Base-by-base conservation (phyloP, 2,113 vertebrate species). In the Galemys pyrenaicus region DNA sequence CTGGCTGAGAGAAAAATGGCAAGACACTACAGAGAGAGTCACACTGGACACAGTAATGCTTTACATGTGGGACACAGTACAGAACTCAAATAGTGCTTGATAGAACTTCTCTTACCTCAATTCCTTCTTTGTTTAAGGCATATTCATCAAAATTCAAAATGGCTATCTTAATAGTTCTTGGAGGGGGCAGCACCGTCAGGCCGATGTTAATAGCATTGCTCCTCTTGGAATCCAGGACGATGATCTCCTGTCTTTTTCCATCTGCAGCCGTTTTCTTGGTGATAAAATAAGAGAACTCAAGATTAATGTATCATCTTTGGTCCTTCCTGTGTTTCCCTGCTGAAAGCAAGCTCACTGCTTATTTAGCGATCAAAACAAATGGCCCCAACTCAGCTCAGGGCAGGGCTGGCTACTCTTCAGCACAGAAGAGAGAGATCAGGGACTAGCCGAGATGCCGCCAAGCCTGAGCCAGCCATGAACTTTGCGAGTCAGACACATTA, bases 141-240 rank as follows among this genome's bases (percentile, higher is more conserved):
- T 99, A 99, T 97, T 99, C 99, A 11, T 99, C 99, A 39, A 99
- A 99, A 98, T 99, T 99, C 98, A 99, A 98, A 97, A 99, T 99
- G 92, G 99, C 99, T 30, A 99, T 99, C 98, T 99, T 99, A 97
- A 99, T 99, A 16, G 99, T 99, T 89, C 99, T 99, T 0, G 99
- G 99, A 78, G 99, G 99, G 49, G 99, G 99, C 85, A 99, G 97
- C n/a, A 99, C 99, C 0, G 99, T 99, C 97, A 99, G 97, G 37
- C 99, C 99, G 22, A 99, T 99, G 98, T 99, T 99, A 95, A 99
- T 99, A 58, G 99, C 98, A 0, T 99, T 99, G 97, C 99, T 99
- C 94, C 99, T 98, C 97, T 99, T 99, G 44, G 99, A 99, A 97
- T 99, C 99, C 96, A 99, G 97, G 70, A 99, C 99, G 37, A 99